These are phyloP conservation scores for Panthera leo DNA, from an alignment of 2,113 vertebrate species.

Conservation along the genomic window DNA sequence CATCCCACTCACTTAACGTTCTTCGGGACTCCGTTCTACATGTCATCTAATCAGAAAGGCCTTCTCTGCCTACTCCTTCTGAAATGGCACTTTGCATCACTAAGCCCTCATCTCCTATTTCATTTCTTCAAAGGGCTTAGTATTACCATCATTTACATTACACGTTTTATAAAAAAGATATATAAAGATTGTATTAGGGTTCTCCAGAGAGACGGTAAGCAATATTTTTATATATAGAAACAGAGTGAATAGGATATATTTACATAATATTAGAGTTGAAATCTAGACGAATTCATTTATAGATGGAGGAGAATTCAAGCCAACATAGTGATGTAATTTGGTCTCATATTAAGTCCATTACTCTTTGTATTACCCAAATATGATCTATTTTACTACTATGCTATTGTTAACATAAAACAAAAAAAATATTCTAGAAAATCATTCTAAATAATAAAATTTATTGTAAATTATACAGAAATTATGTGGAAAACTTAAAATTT, in stretches of 20 bases:
- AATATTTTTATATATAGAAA: not conserved
- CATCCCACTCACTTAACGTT: not conserved
- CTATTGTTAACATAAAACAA: not conserved
- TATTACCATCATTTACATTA: not conserved
- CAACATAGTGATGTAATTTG: not conserved
- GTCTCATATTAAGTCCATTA: not conserved
- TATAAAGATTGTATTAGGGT: not conserved
- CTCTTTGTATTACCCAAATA: not conserved
- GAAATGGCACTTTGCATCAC: not conserved
- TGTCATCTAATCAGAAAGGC: not conserved
- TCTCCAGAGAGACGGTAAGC: not conserved
- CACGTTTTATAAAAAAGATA: not conserved
- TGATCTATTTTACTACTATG: not conserved
- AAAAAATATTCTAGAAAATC: not conserved
- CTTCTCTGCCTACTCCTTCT: not conserved
- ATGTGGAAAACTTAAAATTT: not conserved
- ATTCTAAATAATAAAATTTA: conserved; percentile 9
- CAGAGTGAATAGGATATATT: not conserved
- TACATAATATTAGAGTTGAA: not conserved
- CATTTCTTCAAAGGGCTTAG: not conserved
- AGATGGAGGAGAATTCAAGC: not conserved
- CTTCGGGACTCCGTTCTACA: not conserved
- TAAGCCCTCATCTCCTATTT: not conserved
- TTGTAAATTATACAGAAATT: not conserved
- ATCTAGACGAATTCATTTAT: conserved; percentile 14